Conservation (phyloP, 2,888 invertebrate genomes). For the Agriopis aurantiaria region DNA sequence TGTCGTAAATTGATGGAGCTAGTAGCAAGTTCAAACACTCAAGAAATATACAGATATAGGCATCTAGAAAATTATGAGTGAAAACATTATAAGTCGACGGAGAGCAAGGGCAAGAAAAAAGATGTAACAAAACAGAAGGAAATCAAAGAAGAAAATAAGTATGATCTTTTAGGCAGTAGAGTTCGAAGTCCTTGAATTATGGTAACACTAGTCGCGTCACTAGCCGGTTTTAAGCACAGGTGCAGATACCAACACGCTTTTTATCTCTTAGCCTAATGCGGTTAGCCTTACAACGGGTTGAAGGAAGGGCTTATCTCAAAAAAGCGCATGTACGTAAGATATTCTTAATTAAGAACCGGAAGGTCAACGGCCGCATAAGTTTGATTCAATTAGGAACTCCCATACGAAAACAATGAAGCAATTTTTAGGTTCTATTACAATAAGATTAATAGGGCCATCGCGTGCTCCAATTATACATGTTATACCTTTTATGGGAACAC, state of each 20-base stretch:
- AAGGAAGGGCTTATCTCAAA: constrained; percentile 51
- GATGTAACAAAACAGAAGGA: background rate
- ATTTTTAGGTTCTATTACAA: constrained; percentile 61
- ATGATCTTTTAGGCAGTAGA: background rate
- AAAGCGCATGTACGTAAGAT: constrained; percentile 37
- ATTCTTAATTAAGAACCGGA: constrained; percentile 49
- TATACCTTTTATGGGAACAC: constrained; percentile 67
- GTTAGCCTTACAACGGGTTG: constrained; percentile 29
- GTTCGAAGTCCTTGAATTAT: background rate
- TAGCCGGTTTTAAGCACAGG: constrained; percentile 41
- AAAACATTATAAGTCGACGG: background rate
- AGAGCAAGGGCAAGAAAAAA: background rate
- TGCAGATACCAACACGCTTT: constrained; percentile 47
- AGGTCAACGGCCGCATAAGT: constrained; percentile 44
- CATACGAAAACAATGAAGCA: constrained; percentile 57
- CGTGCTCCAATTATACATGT: constrained; percentile 71
- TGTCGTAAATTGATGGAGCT: background rate
- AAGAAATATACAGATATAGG: too few species aligned
- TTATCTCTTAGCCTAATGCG: constrained; percentile 48
- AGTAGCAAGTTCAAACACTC: background rate
- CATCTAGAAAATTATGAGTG: background rate
- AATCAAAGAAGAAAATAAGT: background rate
- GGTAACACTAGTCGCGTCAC: constrained; percentile 11
- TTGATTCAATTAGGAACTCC: constrained; percentile 39
- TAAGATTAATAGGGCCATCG: constrained; percentile 74